These are phyloP conservation scores for Drosophila greeni DNA, from an alignment of 2,888 invertebrate species.

Conservation along the genomic window DNA sequence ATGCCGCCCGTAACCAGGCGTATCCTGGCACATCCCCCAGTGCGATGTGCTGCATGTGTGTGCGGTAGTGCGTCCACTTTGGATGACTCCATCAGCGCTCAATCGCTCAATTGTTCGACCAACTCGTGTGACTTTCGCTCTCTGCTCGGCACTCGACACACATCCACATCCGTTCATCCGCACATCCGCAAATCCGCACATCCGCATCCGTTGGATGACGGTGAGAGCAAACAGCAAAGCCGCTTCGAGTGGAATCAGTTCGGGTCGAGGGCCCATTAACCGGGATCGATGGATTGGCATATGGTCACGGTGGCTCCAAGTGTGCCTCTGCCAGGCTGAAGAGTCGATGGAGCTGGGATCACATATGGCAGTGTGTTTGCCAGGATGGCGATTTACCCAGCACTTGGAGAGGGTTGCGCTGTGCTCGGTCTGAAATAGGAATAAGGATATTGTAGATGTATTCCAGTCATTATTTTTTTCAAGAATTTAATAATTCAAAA, in stretches of 20 bases:
- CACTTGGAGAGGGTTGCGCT: neutral
- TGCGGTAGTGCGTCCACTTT: neutral
- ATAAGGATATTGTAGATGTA: neutral
- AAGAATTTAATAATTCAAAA: neutral
- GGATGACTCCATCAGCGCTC: slow-evolving; percentile 32
- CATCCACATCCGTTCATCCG: slow-evolving; percentile 25
- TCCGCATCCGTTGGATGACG: slow-evolving; percentile 5
- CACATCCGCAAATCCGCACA: neutral
- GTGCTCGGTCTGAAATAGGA: neutral
- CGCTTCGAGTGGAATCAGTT: slow-evolving; percentile 26
- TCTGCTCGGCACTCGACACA: slow-evolving; percentile 58
- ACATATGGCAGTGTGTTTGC: neutral
- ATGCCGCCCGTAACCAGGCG: slow-evolving; percentile 15
- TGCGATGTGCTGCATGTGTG: neutral
- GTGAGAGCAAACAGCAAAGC: slow-evolving; percentile 14
- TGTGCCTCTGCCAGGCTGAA: neutral
- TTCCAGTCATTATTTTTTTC: neutral
- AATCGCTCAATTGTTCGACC: slow-evolving; percentile 46
- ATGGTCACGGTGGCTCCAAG: slow-evolving; percentile 35
- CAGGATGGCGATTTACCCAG: neutral
- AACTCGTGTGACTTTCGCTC: slow-evolving; percentile 55
- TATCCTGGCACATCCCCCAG: slow-evolving; percentile 2
- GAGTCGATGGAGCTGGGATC: neutral
- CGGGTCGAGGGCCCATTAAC: slow-evolving; percentile 32
- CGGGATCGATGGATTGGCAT: slow-evolving; percentile 44